Evolutionary conservation across 2,113 vertebrate genomes (phyloP).

Genomic region (Sapayoa aenigma): DNA sequence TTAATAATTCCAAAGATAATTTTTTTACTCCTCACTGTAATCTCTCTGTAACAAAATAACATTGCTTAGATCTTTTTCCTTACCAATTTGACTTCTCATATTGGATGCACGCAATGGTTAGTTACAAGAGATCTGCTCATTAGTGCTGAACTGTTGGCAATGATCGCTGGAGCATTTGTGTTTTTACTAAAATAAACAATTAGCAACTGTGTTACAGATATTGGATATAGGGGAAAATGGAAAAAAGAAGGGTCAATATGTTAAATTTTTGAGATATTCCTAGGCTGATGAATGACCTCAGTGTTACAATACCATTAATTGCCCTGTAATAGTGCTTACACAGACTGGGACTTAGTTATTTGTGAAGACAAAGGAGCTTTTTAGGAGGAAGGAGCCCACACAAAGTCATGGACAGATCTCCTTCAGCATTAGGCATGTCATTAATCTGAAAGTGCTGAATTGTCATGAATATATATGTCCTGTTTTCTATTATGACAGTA

Average conservation of each 20-base stretch:
- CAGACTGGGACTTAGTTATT: background rate
- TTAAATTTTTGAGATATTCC: background rate
- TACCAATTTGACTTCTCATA: background rate
- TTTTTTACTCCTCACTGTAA: background rate
- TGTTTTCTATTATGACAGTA: background rate
- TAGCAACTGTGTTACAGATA: background rate
- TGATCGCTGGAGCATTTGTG: conserved; percentile 26
- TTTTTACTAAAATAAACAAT: conserved; percentile 51
- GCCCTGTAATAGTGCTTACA: background rate
- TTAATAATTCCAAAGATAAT: background rate
- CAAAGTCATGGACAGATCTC: background rate
- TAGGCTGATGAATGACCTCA: background rate
- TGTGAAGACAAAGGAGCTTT: background rate
- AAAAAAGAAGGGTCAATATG: conserved; percentile 9
- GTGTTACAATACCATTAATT: background rate
- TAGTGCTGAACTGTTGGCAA: conserved; percentile 13
- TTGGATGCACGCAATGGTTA: background rate
- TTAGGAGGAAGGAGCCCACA: background rate
- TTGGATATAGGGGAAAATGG: background rate
- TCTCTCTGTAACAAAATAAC: background rate
- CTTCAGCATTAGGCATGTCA: background rate
- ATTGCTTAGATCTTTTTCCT: background rate
- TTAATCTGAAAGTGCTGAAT: background rate
- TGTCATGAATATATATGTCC: background rate
- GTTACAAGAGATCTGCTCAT: conserved; percentile 22